Evolutionary conservation across 1,140 invertebrate genomes (phyloP).

Genomic region (Sinonovacula constricta): DNA sequence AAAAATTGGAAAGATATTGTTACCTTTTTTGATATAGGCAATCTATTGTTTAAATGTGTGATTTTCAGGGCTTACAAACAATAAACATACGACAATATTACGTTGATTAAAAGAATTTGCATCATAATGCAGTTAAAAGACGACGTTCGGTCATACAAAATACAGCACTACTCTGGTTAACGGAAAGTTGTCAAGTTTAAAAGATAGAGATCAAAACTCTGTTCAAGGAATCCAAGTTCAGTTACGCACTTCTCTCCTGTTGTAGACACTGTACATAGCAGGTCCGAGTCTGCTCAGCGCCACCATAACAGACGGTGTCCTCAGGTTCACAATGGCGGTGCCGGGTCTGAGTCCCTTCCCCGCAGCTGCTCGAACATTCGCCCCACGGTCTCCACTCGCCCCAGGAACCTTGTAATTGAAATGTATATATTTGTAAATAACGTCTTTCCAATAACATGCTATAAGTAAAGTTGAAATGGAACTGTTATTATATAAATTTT

Average conservation of each 20-base stretch:
- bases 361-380: conserved; percentile 14
- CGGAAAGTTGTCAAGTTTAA: background rate
- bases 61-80: too few relatives aligned
- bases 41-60: too few relatives aligned
- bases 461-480: too few relatives aligned
- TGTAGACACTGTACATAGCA: conserved; percentile 28
- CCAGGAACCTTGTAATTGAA: background rate
- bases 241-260: background rate
- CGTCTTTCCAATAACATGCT: too few relatives aligned
- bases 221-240: too few relatives aligned
- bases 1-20: too few relatives aligned
- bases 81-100: too few relatives aligned
- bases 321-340: conserved; percentile 19
- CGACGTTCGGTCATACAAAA: background rate
- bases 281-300: conserved; percentile 12
- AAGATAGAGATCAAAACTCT: background rate
- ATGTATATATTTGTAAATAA: too few relatives aligned
- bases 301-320: conserved; percentile 6
- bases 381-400: conserved; percentile 34
- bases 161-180: background rate
- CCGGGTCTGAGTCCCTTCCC: conserved; percentile 28
- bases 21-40: too few relatives aligned
- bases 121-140: background rate
- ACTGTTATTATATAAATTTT: too few relatives aligned
- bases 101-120: too few relatives aligned